phyloP scores from a whole-genome alignment of 64 coral and sea anemone species.

The Pocillopora verrucosa region DNA sequence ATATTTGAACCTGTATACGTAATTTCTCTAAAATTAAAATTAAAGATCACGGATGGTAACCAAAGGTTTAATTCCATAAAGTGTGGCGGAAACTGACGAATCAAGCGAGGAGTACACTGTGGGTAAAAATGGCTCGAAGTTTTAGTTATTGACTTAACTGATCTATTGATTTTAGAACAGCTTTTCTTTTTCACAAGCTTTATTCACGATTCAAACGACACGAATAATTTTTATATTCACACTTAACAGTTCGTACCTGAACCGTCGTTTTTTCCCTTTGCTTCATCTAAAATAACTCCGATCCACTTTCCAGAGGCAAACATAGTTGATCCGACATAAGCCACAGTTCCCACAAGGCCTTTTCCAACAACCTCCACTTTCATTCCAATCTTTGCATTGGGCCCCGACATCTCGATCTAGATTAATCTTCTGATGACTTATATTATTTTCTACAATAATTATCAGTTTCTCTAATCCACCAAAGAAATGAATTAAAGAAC shows the following conservation, averaged over 20 bases:
- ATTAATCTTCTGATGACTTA: background rate
- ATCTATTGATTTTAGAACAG: no score
- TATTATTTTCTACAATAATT: background rate
- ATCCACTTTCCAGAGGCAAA: conserved; percentile 99
- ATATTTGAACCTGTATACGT: no score
- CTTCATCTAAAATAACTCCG: conserved; percentile 93
- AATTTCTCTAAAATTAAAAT: no score
- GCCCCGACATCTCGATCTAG: conserved; percentile 66
- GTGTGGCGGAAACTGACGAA: no score
- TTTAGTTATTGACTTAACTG: no score
- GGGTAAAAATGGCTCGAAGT: no score
- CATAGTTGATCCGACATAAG: conserved; percentile 91
- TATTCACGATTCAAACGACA: no score
- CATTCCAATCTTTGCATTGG: conserved; percentile 73
- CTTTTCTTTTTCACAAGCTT: no score
- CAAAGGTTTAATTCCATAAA: no score
- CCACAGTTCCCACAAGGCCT: conserved; percentile 81
- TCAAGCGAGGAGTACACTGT: no score
- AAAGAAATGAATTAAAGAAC: background rate
- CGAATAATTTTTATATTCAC: no score
- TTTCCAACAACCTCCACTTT: conserved; percentile 84
- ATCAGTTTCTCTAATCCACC: background rate
- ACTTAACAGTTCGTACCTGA: conserved; percentile 45
- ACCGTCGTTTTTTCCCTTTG: conserved; percentile 96
- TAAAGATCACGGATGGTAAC: no score